Conservation (phyloP, 2,888 invertebrate genomes). For the Chrysomela aeneicollis region DNA sequence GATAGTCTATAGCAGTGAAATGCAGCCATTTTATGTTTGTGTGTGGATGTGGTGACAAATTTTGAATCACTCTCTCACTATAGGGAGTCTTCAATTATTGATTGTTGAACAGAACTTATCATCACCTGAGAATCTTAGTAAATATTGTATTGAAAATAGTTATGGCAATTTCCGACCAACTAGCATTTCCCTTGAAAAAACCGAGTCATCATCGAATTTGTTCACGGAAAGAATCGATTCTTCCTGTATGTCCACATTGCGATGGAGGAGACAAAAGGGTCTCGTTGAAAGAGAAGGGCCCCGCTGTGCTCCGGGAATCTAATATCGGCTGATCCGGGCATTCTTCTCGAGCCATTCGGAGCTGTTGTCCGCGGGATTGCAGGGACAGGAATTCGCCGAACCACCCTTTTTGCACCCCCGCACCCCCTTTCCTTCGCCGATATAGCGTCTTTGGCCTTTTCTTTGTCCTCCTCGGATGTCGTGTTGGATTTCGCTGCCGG, state of each 20-base stretch:
- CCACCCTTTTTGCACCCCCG: slow-evolving; percentile 26
- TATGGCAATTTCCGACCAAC: too few species aligned
- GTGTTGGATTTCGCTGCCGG: not conserved
- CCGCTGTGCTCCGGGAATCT: slow-evolving; percentile 57
- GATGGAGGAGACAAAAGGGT: slow-evolving; percentile 24
- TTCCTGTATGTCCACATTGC: slow-evolving; percentile 27
- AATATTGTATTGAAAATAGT: too few species aligned
- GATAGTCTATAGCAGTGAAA: too few species aligned
- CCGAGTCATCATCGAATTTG: too few species aligned
- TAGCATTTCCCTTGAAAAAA: too few species aligned
- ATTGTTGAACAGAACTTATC: too few species aligned
- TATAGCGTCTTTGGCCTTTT: slow-evolving; percentile 18
- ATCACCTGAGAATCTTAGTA: too few species aligned
- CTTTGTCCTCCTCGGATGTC: slow-evolving; percentile 13
- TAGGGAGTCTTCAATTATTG: too few species aligned
- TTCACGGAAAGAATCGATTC: not conserved
- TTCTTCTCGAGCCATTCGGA: slow-evolving; percentile 57
- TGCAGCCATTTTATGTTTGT: too few species aligned
- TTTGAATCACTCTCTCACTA: too few species aligned
- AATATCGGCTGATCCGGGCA: slow-evolving; percentile 60
- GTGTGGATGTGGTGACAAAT: too few species aligned
- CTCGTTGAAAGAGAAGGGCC: slow-evolving; percentile 35
- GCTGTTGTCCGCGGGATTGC: slow-evolving; percentile 59
- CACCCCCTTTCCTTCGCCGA: slow-evolving; percentile 20
- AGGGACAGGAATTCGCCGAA: slow-evolving; percentile 55